phyloP scores from a whole-genome alignment of 2,113 vertebrate genomes.

The Zosterops borbonicus region DNA sequence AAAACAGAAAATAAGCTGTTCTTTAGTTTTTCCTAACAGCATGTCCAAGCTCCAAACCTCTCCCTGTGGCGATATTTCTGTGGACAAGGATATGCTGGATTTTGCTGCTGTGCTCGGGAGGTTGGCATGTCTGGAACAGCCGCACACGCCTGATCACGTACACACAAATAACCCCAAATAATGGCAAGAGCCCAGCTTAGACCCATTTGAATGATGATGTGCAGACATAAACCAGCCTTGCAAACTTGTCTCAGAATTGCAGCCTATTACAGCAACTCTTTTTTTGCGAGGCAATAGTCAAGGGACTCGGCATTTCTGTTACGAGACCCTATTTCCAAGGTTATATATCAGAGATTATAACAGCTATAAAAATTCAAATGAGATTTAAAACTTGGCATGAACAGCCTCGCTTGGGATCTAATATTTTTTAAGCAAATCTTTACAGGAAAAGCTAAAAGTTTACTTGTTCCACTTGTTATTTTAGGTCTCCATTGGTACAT shows the following conservation, averaged over 20 bases:
- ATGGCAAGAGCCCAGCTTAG: neutral
- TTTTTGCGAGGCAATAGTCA: neutral
- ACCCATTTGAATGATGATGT: neutral
- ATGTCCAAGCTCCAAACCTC: neutral
- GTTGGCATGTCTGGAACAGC: neutral
- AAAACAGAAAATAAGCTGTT: neutral
- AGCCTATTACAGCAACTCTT: neutral
- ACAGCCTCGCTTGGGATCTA: neutral
- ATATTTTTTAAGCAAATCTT: slow-evolving; percentile 28
- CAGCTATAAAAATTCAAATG: slow-evolving; percentile 54
- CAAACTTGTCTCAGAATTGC: neutral
- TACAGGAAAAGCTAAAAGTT: slow-evolving; percentile 21
- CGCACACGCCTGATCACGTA: accelerated
- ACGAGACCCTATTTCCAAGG: neutral
- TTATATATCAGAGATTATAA: slow-evolving; percentile 32
- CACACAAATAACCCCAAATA: neutral
- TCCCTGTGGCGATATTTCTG: neutral
- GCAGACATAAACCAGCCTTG: neutral
- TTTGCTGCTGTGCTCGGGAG: neutral
- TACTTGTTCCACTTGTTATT: slow-evolving; percentile 25
- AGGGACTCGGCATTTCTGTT: slow-evolving; percentile 22
- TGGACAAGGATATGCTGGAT: neutral
- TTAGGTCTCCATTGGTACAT: neutral
- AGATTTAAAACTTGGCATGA: slow-evolving; percentile 22
- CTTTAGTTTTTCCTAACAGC: neutral